Percentiles rank a stretch among this genome's conserved stretches.
Evolutionary conservation across 1,140 invertebrate species (phyloP).

Genomic region (Thaumetopoea pityocampa): DNA sequence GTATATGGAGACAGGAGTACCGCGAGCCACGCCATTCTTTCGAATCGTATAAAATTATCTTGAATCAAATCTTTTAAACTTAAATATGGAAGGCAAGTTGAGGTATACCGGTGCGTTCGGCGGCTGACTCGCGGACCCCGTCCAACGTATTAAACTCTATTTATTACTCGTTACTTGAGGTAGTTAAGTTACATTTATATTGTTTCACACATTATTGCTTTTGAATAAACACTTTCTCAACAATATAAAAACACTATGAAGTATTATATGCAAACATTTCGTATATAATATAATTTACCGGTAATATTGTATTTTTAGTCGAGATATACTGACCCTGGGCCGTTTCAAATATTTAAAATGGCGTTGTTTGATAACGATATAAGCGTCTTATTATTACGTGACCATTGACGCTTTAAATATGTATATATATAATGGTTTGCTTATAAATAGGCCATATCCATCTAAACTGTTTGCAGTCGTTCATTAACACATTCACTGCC

Average conservation of each 20-base stretch:
- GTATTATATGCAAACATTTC: constrained; percentile 30
- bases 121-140: no score
- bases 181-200: constrained; percentile 66
- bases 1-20: constrained; percentile 25
- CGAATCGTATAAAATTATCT: constrained; percentile 9
- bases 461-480: constrained; percentile 18
- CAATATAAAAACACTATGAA: constrained; percentile 43
- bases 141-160: constrained; percentile 49
- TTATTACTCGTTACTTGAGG: constrained; percentile 68
- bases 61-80: constrained; percentile 18
- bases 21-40: constrained; percentile 15
- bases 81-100: constrained; percentile 51
- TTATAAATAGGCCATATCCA: constrained; percentile 39
- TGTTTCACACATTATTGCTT: constrained; percentile 61
- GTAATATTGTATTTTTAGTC: constrained; percentile 15
- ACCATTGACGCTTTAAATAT: no score
- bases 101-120: constrained; percentile 45
- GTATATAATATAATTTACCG: constrained; percentile 20
- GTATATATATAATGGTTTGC: constrained; percentile 17
- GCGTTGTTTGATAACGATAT: constrained; percentile 15
- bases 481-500: no score
- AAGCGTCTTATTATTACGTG: constrained; percentile 1
- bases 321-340: constrained; percentile 2
- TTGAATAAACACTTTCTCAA: constrained; percentile 50
- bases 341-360: constrained; percentile 13